A percentile compares a stretch with the other conserved stretches of the same genome.
Evolutionary conservation across 2,797 vertebrate genomes (phyloP).

Genomic region (Halcyon smyrnensis): DNA sequence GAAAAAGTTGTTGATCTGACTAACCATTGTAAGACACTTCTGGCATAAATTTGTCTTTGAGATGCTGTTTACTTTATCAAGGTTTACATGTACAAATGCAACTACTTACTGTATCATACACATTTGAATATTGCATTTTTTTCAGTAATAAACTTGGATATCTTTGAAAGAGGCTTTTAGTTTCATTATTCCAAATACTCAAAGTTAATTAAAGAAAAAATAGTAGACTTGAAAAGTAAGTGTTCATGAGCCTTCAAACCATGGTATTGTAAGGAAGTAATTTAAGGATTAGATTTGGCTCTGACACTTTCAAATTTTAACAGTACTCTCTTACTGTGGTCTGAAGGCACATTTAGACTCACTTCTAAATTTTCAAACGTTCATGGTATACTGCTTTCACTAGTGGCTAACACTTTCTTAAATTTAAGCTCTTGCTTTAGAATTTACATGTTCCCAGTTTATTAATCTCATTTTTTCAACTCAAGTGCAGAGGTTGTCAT

Average conservation of each 20-base stretch:
- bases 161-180: constrained; percentile 63
- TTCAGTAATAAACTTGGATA: constrained; percentile 86
- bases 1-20: not conserved
- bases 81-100: constrained; percentile 87
- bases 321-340: not conserved
- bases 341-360: not conserved
- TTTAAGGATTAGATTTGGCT: not conserved
- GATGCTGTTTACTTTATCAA: constrained; percentile 84
- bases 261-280: not conserved
- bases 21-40: constrained; percentile 10
- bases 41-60: constrained; percentile 49
- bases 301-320: not conserved
- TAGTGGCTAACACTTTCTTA: not conserved
- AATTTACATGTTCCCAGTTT: not conserved
- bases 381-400: not conserved
- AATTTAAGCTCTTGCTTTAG: not conserved
- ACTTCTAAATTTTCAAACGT: not conserved
- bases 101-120: constrained; percentile 74
- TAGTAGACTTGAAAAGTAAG: not conserved
- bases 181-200: constrained; percentile 69
- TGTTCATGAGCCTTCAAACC: not conserved
- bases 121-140: constrained; percentile 86
- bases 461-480: not conserved
- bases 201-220: not conserved
- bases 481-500: not conserved